Evolutionary conservation across 1,140 invertebrate genomes (phyloP).

Genomic region (Himalopsyche phryganea): DNA sequence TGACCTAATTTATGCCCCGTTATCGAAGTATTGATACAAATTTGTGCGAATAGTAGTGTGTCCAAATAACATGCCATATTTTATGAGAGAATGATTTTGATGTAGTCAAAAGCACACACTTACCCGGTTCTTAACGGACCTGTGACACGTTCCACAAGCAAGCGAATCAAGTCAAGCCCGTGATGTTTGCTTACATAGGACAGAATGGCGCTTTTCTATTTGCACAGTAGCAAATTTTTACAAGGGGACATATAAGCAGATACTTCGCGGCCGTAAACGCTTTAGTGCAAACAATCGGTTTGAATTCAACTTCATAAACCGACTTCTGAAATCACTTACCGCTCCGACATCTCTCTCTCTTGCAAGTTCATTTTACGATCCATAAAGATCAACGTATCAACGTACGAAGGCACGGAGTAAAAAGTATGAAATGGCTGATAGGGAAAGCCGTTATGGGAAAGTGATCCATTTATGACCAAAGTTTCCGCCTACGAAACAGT

Average conservation of each 20-base stretch:
- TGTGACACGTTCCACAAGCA: too few species aligned
- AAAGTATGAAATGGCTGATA: constrained; percentile 25
- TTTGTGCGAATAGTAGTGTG: too few species aligned
- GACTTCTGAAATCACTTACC: constrained; percentile 23
- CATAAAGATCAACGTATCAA: constrained; percentile 20
- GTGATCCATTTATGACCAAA: constrained; percentile 20
- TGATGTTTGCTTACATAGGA: neutral
- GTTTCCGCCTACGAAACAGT: constrained; percentile 13
- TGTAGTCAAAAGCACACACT: too few species aligned
- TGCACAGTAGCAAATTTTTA: neutral
- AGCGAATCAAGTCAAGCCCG: neutral
- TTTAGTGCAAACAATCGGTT: constrained; percentile 16
- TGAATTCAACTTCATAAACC: constrained; percentile 18
- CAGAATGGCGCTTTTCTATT: constrained; percentile 3
- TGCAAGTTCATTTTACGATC: constrained; percentile 9
- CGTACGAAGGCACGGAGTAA: constrained; percentile 23
- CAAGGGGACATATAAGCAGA: neutral
- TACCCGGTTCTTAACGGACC: too few species aligned
- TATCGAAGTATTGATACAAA: too few species aligned
- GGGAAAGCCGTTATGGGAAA: constrained; percentile 19
- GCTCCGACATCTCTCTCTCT: neutral
- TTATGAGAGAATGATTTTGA: too few species aligned
- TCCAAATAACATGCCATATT: too few species aligned
- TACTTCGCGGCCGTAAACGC: constrained; percentile 7
- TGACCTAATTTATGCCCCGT: too few species aligned